Base-by-base conservation (phyloP, 1,140 invertebrate species). In the Cephus cinctus region DNA sequence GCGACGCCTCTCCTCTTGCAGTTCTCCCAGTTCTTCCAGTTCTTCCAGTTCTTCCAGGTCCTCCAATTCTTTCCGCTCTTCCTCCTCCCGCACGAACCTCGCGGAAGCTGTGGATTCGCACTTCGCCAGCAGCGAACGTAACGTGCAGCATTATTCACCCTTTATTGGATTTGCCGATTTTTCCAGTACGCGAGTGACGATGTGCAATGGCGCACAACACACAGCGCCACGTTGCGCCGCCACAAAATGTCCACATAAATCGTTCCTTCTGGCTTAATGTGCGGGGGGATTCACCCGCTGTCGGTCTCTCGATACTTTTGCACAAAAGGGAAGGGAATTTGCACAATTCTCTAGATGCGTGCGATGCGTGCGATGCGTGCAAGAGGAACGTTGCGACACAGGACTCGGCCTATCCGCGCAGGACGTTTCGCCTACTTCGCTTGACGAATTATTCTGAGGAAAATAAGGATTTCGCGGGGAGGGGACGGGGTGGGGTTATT, bases 141-240 rank as follows among this genome's bases (percentile, higher is more conserved):
- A 52, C 42, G 32, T 51, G 43, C 32, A 35, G 35, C 64, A 67
- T 69, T 66, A 69, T 62, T 69, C 65, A 67, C 57, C 42, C 54
- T 67, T 64, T 69, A 67, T 66, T 67, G 50, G 48, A 66, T 66
- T 66, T 54, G 46, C 40, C 58, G 63, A 69, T 69, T 67, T 56
- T 34, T 30, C 8, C 45, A 46, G 11, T 18, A 8, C n/a, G 0
- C 3, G 30, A 25, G 36, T 22, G 36, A 45, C 43, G 46, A 50
- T 21, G 30, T 38, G 52, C 52, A 55, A 34, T 45, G 48, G n/a
- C 47, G 54, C 51, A 50, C 54, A 51, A 52, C 54, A 25, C 9
- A 22, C 39, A 12, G 11, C 23, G 35, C 50, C 40, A 31, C 44
- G 47, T 52, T 46, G 40, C 25, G 6, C 6, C 42, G 53, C 21